Evolutionary conservation across 2,888 invertebrate species (phyloP), one percentile per base, ranked within the genome.

Genomic region (Parochlus steinenii): DNA sequence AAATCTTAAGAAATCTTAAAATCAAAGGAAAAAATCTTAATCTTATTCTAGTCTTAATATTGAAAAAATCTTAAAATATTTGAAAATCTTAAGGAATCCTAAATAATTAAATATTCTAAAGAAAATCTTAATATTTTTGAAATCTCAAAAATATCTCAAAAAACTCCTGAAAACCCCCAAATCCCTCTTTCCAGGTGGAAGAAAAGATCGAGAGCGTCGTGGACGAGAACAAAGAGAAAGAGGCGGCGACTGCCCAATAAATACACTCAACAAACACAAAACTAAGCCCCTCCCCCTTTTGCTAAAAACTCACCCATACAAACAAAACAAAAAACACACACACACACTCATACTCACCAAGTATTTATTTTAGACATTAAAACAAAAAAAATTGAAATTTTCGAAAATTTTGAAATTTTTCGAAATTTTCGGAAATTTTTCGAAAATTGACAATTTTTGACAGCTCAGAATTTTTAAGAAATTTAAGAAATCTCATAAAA

Each of bases 221-320:
- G n/a, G n/a, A 78, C 53, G 73, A 74, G 52, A 75, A 71, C 51
- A 71, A 71, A 56, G 70, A 76, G 49, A 74, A 74, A 50, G 72
- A 72, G 48, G 52, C 54, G 15, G 31, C 29, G 14, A 22, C 22
- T 22, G 22, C 10, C 7, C 6, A 6, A 6, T 7, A 22, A 22
- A 22, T 22, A 6, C 22, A 22, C 10, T 22, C 10, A 22, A 22
- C n/a, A 22, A 22, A 22, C 22, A 22, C 6, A 22, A 22, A 22
- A 22, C 22, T 22, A 10, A 22, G 10, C 10, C 7, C 23, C 23
- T 22, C 7, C 10, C 23, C 10, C 7, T 22, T 10, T n/a, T n/a
- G n/a, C n/a, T n/a, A n/a, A 22, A 22, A 6, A 22, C 10, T 22
- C 22, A 22, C 7, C 22, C 6, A 22, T 10, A 22, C 10, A 22